These are phyloP conservation scores for Zaprionus nigranus DNA, from an alignment of 1,140 invertebrate genomes.

Conservation along the genomic window DNA sequence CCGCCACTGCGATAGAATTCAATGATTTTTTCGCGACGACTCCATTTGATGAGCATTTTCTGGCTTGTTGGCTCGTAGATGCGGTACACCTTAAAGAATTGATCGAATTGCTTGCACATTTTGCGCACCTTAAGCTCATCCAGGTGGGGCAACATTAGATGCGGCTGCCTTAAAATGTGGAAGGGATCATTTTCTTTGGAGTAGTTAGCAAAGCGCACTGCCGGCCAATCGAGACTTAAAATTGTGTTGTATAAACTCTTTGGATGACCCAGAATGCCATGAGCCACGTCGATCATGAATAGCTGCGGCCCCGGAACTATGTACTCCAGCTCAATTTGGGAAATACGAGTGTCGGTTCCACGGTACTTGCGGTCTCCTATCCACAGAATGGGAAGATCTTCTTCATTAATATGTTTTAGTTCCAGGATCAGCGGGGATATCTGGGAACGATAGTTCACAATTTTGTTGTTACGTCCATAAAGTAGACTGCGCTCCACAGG, in stretches of 20 bases:
- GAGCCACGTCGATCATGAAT: slow-evolving; percentile 69
- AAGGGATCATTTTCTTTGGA: slow-evolving; percentile 66
- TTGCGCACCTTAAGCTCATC: slow-evolving; percentile 42
- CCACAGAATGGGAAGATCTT: slow-evolving; percentile 77
- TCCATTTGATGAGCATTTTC: slow-evolving; percentile 36
- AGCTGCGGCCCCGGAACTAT: slow-evolving; percentile 72
- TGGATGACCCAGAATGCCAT: slow-evolving; percentile 76
- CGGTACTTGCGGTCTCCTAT: slow-evolving; percentile 80
- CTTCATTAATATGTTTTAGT: slow-evolving; percentile 51
- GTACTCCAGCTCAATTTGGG: slow-evolving; percentile 72
- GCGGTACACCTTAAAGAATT: slow-evolving; percentile 53
- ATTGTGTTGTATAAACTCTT: slow-evolving; percentile 71
- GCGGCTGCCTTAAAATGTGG: slow-evolving; percentile 64
- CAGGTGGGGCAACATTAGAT: slow-evolving; percentile 59
- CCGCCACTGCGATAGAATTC: slow-evolving; percentile 64
- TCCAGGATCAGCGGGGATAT: slow-evolving; percentile 74
- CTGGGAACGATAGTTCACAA: slow-evolving; percentile 71
- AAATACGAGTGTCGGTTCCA: slow-evolving; percentile 67
- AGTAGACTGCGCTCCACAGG: slow-evolving; percentile 60
- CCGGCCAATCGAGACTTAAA: slow-evolving; percentile 63
- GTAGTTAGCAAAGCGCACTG: slow-evolving; percentile 64
- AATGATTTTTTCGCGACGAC: slow-evolving; percentile 57
- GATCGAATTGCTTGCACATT: slow-evolving; percentile 49
- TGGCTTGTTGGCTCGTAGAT: slow-evolving; percentile 33
- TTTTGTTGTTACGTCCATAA: slow-evolving; percentile 65